A percentile compares a stretch with the other conserved stretches of the same genome.
Conservation (phyloP, 2,888 invertebrate species). For the Ormyrus labotus region DNA sequence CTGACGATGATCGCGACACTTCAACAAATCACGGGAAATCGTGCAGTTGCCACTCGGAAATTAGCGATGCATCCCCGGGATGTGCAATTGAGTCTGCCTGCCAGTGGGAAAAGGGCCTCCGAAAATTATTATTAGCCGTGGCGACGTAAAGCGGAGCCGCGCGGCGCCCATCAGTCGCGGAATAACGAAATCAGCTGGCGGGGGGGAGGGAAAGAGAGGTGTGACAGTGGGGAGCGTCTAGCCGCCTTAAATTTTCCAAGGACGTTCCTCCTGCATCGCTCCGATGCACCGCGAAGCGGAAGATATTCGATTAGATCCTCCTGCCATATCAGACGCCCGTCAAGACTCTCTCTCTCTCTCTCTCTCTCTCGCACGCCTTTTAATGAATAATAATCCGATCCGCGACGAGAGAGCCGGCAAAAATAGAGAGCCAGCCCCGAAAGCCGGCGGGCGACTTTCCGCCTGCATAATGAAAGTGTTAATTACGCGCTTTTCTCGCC, state of each 20-base stretch:
- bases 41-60: too few relatives aligned
- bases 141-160: too few relatives aligned
- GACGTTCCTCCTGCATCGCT: conserved; percentile 1
- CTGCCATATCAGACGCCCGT: conserved; percentile 37
- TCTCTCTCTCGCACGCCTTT: neutral
- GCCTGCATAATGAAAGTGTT: conserved; percentile 48
- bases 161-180: too few relatives aligned
- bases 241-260: conserved; percentile 12
- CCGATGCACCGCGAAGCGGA: conserved; percentile 1
- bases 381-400: neutral
- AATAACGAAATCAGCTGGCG: neutral
- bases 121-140: too few relatives aligned
- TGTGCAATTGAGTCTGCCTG: too few relatives aligned
- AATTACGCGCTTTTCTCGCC: conserved; percentile 38
- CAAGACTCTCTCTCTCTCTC: conserved; percentile 24
- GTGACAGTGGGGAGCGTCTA: conserved; percentile 11
- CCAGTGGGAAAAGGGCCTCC: too few relatives aligned
- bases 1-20: too few relatives aligned
- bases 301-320: conserved; percentile 51
- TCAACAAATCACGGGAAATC: too few relatives aligned
- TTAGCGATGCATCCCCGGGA: too few relatives aligned
- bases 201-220: neutral
- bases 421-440: conserved; percentile 28
- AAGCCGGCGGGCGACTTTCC: conserved; percentile 22
- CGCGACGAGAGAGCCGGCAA: conserved; percentile 3